Percentiles rank a stretch among this genome's conserved stretches.
Evolutionary conservation across 2,797 vertebrate species (phyloP).

Genomic region (Catharus ustulatus): DNA sequence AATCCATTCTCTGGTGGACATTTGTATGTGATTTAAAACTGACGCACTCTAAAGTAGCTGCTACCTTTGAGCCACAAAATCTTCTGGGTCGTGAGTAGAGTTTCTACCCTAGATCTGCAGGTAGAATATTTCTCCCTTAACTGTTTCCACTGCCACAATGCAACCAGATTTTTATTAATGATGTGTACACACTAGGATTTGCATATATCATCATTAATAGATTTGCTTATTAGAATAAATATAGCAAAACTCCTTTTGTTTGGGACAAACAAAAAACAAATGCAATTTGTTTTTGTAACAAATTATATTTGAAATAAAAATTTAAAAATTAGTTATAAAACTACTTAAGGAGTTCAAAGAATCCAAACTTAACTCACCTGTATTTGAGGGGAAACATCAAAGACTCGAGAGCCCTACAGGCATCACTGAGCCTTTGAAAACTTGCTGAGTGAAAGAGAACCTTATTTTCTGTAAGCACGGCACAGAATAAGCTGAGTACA

Average conservation of each 20-base stretch:
- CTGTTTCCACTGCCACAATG: not conserved
- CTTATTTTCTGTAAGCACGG: conserved; percentile 97
- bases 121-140: not conserved
- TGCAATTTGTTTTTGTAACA: not conserved
- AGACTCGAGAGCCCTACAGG: conserved; percentile 91
- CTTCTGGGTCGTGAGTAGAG: not conserved
- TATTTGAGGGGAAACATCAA: conserved; percentile 99
- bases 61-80: not conserved
- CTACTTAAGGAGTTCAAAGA: not conserved
- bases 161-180: not conserved
- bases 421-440: conserved; percentile 96
- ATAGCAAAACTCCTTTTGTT: not conserved
- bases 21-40: not conserved
- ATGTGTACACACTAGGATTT: not conserved
- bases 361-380: conserved; percentile 79
- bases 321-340: not conserved
- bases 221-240: not conserved
- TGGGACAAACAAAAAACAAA: not conserved
- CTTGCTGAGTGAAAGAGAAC: conserved; percentile 97
- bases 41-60: not conserved
- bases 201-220: not conserved
- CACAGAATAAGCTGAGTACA: conserved; percentile 94
- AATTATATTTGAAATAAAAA: not conserved
- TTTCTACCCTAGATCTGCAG: not conserved
- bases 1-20: not conserved